Evolutionary conservation across 2,113 vertebrate species (phyloP).

Genomic region (Apteryx mantelli): DNA sequence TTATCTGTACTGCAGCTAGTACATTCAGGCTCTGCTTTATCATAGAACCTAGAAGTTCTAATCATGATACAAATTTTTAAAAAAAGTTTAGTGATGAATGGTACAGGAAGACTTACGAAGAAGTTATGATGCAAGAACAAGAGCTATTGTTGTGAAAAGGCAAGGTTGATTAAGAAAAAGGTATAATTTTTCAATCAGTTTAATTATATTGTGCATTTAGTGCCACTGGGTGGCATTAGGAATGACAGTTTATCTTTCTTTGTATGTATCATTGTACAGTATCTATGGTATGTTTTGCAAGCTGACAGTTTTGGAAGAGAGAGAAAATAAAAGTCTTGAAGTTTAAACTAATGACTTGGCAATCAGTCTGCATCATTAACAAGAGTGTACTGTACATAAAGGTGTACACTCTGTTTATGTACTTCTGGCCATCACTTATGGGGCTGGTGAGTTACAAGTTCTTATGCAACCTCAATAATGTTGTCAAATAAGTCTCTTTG

Average conservation of each 20-base stretch:
- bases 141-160: not conserved
- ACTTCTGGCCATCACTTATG: not conserved
- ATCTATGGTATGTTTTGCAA: not conserved
- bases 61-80: rapidly evolving
- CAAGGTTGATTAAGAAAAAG: not conserved
- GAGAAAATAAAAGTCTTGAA: not conserved
- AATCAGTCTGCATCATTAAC: rapidly evolving
- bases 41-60: not conserved
- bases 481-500: not conserved
- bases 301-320: not conserved
- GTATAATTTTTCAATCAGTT: not conserved
- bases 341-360: rapidly evolving
- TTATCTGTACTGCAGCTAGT: not conserved
- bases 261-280: rapidly evolving
- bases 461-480: not conserved
- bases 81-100: not conserved
- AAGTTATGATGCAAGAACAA: not conserved
- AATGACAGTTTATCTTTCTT: rapidly evolving
- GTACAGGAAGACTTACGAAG: rapidly evolving
- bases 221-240: not conserved
- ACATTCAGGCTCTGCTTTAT: not conserved
- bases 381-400: rapidly evolving
- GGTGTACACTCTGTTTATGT: rapidly evolving
- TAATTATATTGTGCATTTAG: rapidly evolving
- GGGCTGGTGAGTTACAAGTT: too few relatives aligned